Base-by-base conservation (phyloP, 2,888 invertebrate genomes). In the Pelosia muscerda region DNA sequence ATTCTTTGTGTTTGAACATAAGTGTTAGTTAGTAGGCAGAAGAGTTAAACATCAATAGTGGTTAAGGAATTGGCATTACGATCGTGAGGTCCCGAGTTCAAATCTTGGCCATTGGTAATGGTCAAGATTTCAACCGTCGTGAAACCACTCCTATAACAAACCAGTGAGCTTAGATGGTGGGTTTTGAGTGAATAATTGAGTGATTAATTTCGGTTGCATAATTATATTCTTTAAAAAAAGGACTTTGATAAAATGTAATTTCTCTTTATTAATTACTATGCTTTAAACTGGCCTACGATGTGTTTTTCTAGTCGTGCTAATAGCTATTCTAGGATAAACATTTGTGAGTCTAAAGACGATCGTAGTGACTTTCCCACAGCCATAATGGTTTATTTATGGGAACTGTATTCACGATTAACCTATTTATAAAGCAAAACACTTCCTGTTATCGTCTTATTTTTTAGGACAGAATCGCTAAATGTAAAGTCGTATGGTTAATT, bases 211-310 rank as follows among this genome's bases (percentile, higher is more conserved):
- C n/a, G n/a, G n/a, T n/a, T n/a, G n/a, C n/a, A n/a, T n/a, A n/a
- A n/a, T n/a, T n/a, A n/a, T n/a, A n/a, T n/a, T n/a, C n/a, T 66
- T 66, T 60, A 55, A 60, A 38, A 66, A 38, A 26, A 66, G 65
- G 25, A 60, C 54, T 66, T 66, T 66, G 34, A 10, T 54, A 55
- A 26, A 66, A 3, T n/a, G 54, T 60, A 25, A 54, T 54, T 65
- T 60, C 38, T 54, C 54, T 65, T 60, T n/a, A n/a, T n/a, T n/a
- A n/a, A 55, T 60, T 53, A 19, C 25, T 19, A n/a, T 28, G 25
- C 22, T 53, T n/a, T 19, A 22, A 15, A 15, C 25, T 25, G 26
- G 9, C 22, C 19, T 59, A 25, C 13, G 11, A 23, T 19, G 31
- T 22, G 25, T 10, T 38, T 11, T 19, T 42, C 9, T 19, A 42